Conservation (phyloP, 2,113 vertebrate species). For the Willisornis vidua region DNA sequence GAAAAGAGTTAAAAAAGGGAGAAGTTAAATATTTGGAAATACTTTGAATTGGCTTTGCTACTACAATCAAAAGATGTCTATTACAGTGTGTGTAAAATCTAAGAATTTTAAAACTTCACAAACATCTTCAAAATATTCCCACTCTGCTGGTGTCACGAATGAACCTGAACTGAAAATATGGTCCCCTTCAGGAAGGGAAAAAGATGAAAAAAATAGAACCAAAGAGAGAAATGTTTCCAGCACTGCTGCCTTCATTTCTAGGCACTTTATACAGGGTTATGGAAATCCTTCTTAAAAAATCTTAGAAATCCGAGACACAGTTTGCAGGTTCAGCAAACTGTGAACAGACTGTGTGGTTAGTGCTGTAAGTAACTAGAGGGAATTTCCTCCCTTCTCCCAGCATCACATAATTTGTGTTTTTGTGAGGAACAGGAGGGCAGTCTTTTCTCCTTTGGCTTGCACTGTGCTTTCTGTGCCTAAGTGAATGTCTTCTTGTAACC, state of each 20-base stretch:
- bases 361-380: neutral
- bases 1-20: rapidly evolving
- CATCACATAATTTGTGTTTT: neutral
- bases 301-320: neutral
- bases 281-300: neutral
- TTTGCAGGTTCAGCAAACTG: rapidly evolving
- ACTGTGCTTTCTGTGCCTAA: neutral
- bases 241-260: neutral
- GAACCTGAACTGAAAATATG: neutral
- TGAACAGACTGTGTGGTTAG: neutral
- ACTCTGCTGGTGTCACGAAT: neutral
- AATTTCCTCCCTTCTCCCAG: neutral
- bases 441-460: neutral
- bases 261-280: neutral
- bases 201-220: neutral
- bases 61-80: neutral
- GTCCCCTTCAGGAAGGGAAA: neutral
- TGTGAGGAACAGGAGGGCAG: neutral
- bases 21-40: neutral
- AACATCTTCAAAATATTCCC: neutral
- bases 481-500: neutral
- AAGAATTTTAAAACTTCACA: neutral
- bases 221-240: neutral
- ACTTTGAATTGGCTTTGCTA: neutral
- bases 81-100: neutral